A percentile compares a stretch with the other conserved stretches of the same genome.
Conservation (phyloP, 2,888 invertebrate species). For the Philopedon plagiatum region DNA sequence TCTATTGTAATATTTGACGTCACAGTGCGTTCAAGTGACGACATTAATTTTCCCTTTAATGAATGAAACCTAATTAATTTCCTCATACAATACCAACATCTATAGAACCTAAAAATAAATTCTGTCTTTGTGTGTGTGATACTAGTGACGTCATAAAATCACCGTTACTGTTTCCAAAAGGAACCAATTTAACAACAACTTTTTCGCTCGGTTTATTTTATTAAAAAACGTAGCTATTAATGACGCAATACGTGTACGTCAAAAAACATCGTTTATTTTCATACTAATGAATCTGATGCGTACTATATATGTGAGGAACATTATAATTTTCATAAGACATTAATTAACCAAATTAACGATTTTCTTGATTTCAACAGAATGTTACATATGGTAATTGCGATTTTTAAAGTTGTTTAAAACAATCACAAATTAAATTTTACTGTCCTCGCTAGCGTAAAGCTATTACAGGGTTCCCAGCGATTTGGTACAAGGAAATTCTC, state of each 20-base stretch:
- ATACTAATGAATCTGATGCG: not conserved
- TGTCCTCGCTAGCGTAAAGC: too few species aligned
- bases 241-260: not conserved
- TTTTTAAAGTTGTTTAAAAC: too few species aligned
- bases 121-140: not conserved
- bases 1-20: constrained; percentile 1
- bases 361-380: not conserved
- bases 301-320: not conserved
- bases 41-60: not conserved
- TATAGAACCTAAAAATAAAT: not conserved
- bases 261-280: not conserved
- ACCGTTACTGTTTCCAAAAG: not conserved
- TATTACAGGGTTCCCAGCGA: too few species aligned
- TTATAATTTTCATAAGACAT: not conserved
- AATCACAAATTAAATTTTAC: too few species aligned
- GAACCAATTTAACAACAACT: too few species aligned
- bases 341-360: not conserved
- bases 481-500: too few species aligned
- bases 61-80: too few species aligned
- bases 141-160: not conserved
- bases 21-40: not conserved
- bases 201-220: not conserved
- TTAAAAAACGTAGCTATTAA: not conserved
- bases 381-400: not conserved
- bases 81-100: too few species aligned